Conservation (phyloP, 2,888 invertebrate species). For the Hirtodrosophila confusa region DNA sequence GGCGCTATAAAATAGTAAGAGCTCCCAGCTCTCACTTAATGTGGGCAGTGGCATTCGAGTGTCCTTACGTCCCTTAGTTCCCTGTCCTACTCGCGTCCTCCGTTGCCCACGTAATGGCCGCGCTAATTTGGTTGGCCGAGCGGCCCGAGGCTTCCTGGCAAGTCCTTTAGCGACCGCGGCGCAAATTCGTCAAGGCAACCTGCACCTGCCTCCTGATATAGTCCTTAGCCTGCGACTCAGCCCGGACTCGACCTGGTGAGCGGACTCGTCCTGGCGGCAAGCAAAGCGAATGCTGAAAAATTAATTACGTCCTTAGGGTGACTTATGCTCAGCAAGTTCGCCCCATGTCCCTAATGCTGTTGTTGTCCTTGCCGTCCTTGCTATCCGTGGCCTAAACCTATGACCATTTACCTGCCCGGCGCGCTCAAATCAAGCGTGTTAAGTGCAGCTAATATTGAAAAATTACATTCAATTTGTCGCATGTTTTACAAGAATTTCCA, state of each 20-base stretch:
- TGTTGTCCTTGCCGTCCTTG: slow-evolving; percentile 20
- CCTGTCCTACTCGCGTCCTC: neutral
- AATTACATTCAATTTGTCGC: slow-evolving; percentile 58
- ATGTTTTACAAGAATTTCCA: slow-evolving; percentile 32
- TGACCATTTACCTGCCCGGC: slow-evolving; percentile 45
- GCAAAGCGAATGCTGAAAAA: slow-evolving; percentile 81
- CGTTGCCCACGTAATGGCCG: slow-evolving; percentile 39
- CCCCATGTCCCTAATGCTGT: slow-evolving; percentile 39
- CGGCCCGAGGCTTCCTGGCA: slow-evolving; percentile 51
- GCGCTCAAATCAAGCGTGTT: slow-evolving; percentile 75
- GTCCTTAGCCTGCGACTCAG: no score
- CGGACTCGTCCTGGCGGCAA: slow-evolving; percentile 16
- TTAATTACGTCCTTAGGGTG: slow-evolving; percentile 83
- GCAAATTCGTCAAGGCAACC: slow-evolving; percentile 77
- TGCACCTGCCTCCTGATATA: slow-evolving; percentile 6
- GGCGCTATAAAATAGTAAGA: slow-evolving; percentile 72
- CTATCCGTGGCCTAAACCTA: slow-evolving; percentile 37
- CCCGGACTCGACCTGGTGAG: neutral
- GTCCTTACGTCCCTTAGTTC: slow-evolving; percentile 41
- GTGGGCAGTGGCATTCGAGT: slow-evolving; percentile 39
- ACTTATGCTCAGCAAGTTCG: slow-evolving; percentile 57
- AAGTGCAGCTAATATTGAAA: slow-evolving; percentile 75
- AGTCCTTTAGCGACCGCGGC: slow-evolving; percentile 57
- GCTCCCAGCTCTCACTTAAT: slow-evolving; percentile 19
- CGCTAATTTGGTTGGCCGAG: slow-evolving; percentile 72